These are phyloP conservation scores for Crocidura indochinensis DNA, from an alignment of 2,797 vertebrate genomes.

Conservation along the genomic window DNA sequence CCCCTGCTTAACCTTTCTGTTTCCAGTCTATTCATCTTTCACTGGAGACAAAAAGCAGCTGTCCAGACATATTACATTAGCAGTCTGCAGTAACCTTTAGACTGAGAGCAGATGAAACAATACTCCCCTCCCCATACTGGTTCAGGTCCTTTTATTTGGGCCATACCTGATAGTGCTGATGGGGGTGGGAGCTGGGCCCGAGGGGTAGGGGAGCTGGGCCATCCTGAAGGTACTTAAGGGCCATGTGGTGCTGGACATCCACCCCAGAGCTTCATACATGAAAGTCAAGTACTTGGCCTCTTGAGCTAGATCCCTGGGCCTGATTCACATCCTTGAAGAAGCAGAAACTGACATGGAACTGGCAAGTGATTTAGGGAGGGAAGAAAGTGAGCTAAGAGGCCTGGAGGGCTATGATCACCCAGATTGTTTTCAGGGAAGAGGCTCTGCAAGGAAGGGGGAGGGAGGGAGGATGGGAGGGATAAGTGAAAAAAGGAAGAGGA, in stretches of 20 bases:
- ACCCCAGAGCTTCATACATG: too few species aligned
- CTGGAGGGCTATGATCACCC: background rate
- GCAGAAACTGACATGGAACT: background rate
- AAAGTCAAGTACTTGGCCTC: too few species aligned
- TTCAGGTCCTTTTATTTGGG: background rate
- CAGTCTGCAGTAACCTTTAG: background rate
- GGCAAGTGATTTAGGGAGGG: background rate
- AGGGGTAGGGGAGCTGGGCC: too few species aligned
- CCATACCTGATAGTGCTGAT: too few species aligned
- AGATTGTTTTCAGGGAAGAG: background rate
- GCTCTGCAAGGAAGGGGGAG: background rate
- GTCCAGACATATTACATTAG: background rate
- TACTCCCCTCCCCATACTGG: background rate
- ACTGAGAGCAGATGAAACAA: background rate
- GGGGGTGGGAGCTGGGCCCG: too few species aligned
- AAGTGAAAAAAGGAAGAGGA: background rate
- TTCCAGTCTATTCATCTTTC: conserved; percentile 15
- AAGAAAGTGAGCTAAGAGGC: background rate
- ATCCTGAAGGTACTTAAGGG: too few species aligned
- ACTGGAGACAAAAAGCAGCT: background rate
- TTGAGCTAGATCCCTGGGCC: too few species aligned
- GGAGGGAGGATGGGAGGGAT: background rate
- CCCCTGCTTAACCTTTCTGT: background rate
- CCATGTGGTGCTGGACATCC: too few species aligned
- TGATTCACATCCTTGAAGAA: conserved; percentile 25